Conservation (phyloP, 2,888 invertebrate genomes). For the Drosophila kokeensis region DNA sequence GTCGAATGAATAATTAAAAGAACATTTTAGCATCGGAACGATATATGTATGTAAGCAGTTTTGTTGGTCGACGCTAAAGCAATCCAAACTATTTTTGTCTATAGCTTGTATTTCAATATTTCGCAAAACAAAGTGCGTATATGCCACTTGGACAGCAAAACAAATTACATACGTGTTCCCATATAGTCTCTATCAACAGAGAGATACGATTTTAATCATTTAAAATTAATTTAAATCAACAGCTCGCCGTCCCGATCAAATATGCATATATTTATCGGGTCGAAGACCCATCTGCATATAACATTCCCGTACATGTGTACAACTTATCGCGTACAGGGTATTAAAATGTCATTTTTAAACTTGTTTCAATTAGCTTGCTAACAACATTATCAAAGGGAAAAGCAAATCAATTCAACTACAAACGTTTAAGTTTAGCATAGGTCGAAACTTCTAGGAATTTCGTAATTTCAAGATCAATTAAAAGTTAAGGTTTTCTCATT, state of each 20-base stretch:
- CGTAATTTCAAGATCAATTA: not conserved
- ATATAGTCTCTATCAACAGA: not conserved
- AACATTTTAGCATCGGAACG: not conserved
- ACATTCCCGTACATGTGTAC: not conserved
- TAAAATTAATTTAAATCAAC: not conserved
- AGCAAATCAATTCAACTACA: not conserved
- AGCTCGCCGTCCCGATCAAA: not conserved
- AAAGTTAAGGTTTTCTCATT: not conserved
- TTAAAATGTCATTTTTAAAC: not conserved
- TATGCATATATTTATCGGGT: not conserved
- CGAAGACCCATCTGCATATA: not conserved
- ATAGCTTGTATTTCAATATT: conserved; percentile 1
- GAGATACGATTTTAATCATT: not conserved
- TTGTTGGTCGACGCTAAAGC: not conserved
- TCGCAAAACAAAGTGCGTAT: not conserved
- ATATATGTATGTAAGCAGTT: conserved; percentile 1
- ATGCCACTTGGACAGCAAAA: not conserved
- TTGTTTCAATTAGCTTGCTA: not conserved
- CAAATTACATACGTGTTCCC: not conserved
- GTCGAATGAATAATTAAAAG: conserved; percentile 21
- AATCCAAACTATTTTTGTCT: conserved; percentile 12
- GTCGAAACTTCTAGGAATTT: not conserved
- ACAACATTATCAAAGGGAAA: not conserved
- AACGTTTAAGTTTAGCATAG: not conserved
- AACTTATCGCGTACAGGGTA: not conserved